Evolutionary conservation across 2,113 vertebrate species (phyloP).

Genomic region (Mionectes macconnelli): DNA sequence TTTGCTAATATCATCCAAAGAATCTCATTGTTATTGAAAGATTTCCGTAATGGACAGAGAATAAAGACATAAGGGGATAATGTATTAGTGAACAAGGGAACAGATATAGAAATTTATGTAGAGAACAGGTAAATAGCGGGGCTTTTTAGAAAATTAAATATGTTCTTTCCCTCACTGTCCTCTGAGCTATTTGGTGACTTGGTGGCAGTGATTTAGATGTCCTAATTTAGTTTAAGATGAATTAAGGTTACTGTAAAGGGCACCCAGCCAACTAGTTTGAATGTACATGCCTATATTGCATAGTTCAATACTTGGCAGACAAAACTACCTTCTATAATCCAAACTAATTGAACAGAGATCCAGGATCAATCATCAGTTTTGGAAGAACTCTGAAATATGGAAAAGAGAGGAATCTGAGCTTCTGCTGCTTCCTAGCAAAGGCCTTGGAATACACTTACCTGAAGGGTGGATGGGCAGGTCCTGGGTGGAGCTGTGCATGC

Average conservation of each 20-base stretch:
- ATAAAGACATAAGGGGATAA: not conserved
- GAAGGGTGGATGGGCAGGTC: not conserved
- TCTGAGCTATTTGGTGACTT: not conserved
- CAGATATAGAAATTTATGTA: not conserved
- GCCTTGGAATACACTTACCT: not conserved
- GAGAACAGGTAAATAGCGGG: not conserved
- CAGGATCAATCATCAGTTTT: not conserved
- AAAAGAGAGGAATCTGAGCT: not conserved
- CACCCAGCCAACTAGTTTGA: not conserved
- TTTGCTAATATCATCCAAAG: not conserved
- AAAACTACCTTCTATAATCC: not conserved
- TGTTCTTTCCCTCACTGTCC: not conserved
- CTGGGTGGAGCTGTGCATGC: not conserved
- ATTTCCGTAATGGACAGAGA: not conserved
- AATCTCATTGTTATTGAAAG: not conserved
- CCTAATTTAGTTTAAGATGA: not conserved
- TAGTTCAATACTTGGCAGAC: not conserved
- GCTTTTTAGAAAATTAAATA: conserved; percentile 8
- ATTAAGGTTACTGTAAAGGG: not conserved
- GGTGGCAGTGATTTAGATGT: not conserved
- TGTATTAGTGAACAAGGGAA: not conserved
- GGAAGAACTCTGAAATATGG: not conserved
- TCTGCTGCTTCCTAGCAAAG: not conserved
- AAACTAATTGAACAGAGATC: not conserved
- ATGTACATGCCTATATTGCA: not conserved